Conservation (phyloP, 2,888 invertebrate genomes). For the Rhagonycha lutea region DNA sequence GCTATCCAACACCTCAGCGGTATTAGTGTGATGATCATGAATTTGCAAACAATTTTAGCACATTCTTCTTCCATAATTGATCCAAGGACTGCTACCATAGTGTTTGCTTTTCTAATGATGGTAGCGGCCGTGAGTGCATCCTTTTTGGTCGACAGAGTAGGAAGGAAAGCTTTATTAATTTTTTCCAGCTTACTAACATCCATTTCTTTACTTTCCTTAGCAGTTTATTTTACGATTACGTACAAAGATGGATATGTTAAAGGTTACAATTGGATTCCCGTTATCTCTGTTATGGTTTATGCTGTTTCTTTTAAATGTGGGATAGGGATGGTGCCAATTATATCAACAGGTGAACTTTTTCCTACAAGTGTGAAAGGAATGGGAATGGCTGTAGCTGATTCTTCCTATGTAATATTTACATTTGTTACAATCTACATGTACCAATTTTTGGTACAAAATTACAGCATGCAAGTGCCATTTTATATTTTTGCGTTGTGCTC, state of each 20-base stretch:
- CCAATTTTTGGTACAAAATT: constrained; percentile 38
- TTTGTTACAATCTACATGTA: constrained; percentile 45
- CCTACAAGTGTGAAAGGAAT: constrained; percentile 51
- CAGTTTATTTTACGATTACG: constrained; percentile 47
- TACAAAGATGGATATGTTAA: constrained; percentile 22
- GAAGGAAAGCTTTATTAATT: constrained; percentile 46
- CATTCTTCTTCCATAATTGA: constrained; percentile 43
- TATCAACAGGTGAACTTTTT: constrained; percentile 52
- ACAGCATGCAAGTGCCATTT: constrained; percentile 47
- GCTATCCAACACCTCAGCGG: constrained; percentile 49
- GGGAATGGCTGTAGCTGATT: constrained; percentile 50
- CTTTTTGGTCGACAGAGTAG: constrained; percentile 35
- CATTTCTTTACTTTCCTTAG: constrained; percentile 43
- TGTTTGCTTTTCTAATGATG: constrained; percentile 49
- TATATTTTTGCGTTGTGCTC: constrained; percentile 45
- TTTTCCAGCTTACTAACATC: constrained; percentile 46
- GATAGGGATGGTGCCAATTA: constrained; percentile 50
- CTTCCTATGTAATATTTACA: constrained; percentile 45
- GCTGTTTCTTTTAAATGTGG: constrained; percentile 49
- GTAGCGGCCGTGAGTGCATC: constrained; percentile 41
- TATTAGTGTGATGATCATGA: constrained; percentile 52
- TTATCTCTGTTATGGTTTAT: constrained; percentile 47
- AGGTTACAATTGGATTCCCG: constrained; percentile 46
- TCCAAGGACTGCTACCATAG: constrained; percentile 43
- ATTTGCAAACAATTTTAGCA: constrained; percentile 48